Percentiles rank a stretch among this genome's conserved stretches.
Conservation (phyloP, 2,888 invertebrate genomes). For the Pilophorus perplexus region DNA sequence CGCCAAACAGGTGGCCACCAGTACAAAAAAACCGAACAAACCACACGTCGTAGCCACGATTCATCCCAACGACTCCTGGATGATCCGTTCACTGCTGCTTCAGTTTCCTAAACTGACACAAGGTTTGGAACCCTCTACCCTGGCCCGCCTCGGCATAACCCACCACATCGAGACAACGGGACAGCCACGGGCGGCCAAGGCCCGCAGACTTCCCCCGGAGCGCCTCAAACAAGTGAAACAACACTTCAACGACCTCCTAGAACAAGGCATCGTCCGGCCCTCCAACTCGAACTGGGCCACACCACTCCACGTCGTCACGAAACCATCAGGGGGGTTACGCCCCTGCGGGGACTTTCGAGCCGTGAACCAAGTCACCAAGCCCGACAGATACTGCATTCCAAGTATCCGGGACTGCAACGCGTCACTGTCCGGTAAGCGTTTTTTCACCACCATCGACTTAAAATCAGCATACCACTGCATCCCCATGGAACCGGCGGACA, state of each 20-base stretch:
- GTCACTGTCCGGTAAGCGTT: constrained; percentile 47
- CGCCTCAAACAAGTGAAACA: constrained; percentile 48
- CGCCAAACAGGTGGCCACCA: too few relatives aligned
- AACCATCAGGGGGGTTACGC: constrained; percentile 49
- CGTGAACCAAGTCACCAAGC: constrained; percentile 49
- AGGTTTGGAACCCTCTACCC: too few relatives aligned
- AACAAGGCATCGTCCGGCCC: constrained; percentile 49
- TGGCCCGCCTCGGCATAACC: too few relatives aligned
- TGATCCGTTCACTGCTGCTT: too few relatives aligned
- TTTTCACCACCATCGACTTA: constrained; percentile 51
- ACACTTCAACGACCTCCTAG: constrained; percentile 50
- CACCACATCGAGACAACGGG: constrained; percentile 50
- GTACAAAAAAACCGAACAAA: too few relatives aligned
- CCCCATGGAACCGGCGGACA: constrained; percentile 46
- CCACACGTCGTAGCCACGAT: too few relatives aligned
- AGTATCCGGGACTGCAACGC: constrained; percentile 49
- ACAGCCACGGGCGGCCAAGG: constrained; percentile 49
- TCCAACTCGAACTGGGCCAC: constrained; percentile 51
- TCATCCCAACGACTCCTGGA: too few relatives aligned
- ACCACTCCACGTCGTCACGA: constrained; percentile 49
- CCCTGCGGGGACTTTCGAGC: constrained; percentile 52
- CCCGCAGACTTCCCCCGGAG: constrained; percentile 50
- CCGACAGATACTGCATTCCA: constrained; percentile 50
- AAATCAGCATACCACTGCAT: constrained; percentile 50
- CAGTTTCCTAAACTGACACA: too few relatives aligned